phyloP scores from a whole-genome alignment of 2,797 vertebrate genomes.

The Myotis myotis region DNA sequence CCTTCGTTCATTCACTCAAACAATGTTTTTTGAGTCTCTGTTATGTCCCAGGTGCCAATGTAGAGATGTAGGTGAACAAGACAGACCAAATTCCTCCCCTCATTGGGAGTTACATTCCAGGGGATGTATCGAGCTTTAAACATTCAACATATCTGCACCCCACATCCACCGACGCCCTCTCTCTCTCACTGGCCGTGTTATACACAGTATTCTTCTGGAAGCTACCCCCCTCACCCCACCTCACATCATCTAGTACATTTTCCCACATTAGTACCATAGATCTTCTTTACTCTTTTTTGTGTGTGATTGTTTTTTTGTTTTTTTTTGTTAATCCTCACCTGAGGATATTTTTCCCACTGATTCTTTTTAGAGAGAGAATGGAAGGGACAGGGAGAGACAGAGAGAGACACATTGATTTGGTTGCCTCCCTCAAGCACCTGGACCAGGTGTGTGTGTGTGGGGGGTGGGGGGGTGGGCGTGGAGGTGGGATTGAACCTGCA shows the following conservation, averaged over 20 bases:
- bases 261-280: neutral
- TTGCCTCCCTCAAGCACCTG: no score
- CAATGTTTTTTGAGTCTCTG: neutral
- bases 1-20: neutral
- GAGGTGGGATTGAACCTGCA: no score
- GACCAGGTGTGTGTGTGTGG: no score
- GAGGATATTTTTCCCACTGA: no score
- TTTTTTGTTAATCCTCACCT: no score
- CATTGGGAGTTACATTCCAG: neutral
- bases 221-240: neutral
- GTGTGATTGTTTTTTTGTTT: no score
- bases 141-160: neutral
- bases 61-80: neutral
- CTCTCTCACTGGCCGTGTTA: neutral
- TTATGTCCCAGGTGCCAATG: neutral
- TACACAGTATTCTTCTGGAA: neutral
- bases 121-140: neutral
- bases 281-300: neutral
- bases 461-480: no score
- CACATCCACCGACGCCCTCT: neutral
- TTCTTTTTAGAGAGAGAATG: no score
- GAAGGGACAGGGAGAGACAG: no score
- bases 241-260: neutral
- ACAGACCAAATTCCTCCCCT: neutral
- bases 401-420: no score